Percentiles rank a stretch among this genome's conserved stretches.
These are phyloP conservation scores for Marasmarcha lunaedactyla DNA, from an alignment of 2,888 invertebrate genomes.

Conservation along the genomic window DNA sequence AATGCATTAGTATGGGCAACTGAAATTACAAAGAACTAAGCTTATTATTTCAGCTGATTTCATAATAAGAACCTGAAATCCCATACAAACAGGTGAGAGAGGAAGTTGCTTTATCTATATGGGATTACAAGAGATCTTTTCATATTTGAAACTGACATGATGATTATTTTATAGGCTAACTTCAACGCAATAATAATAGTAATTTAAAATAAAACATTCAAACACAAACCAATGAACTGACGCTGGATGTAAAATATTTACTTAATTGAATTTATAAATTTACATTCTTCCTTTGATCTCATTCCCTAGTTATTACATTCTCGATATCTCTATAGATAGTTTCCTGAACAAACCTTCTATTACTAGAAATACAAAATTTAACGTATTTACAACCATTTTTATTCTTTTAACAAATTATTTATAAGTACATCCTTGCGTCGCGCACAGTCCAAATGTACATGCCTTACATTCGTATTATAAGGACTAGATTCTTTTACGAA, in stretches of 20 bases:
- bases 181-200: background rate
- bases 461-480: conserved; percentile 45
- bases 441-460: conserved; percentile 63
- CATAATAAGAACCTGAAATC: conserved; percentile 45
- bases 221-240: conserved; percentile 7
- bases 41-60: background rate
- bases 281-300: conserved; percentile 31
- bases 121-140: conserved; percentile 52
- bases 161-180: conserved; percentile 24
- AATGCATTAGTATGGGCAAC: background rate
- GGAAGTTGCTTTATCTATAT: conserved; percentile 65
- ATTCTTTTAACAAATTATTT: conserved; percentile 58
- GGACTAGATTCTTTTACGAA: conserved; percentile 57
- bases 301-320: conserved; percentile 31
- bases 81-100: conserved; percentile 60
- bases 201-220: conserved; percentile 18
- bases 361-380: conserved; percentile 71
- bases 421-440: conserved; percentile 63
- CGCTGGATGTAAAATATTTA: conserved; percentile 17
- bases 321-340: conserved; percentile 46
- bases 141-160: conserved; percentile 13
- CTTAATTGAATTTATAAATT: conserved; percentile 32
- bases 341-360: conserved; percentile 58
- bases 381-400: conserved; percentile 70
- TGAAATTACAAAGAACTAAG: too few species aligned